A percentile compares a stretch with the other conserved stretches of the same genome.
Evolutionary conservation across 1,140 invertebrate species (phyloP).

Genomic region (Drosophila sturtevanti): DNA sequence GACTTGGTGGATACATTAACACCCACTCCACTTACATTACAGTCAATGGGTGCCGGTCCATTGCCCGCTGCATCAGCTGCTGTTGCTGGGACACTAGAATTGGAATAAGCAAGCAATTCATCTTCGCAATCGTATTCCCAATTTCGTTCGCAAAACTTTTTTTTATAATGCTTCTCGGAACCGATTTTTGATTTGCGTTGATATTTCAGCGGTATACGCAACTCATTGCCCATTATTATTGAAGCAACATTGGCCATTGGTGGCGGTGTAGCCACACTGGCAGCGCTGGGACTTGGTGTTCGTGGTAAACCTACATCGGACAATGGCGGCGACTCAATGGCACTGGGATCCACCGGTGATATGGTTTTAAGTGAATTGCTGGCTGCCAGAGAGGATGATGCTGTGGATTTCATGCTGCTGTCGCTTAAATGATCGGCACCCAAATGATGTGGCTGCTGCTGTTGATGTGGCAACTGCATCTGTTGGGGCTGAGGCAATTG

Average conservation of each 20-base stretch:
- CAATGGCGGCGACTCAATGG: slow-evolving; percentile 84
- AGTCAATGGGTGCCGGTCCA: slow-evolving; percentile 27
- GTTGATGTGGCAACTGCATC: slow-evolving; percentile 15
- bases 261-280: slow-evolving; percentile 83
- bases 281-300: slow-evolving; percentile 86
- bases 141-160: slow-evolving; percentile 89
- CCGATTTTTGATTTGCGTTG: slow-evolving; percentile 85
- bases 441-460: slow-evolving; percentile 30
- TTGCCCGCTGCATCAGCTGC: slow-evolving; percentile 73
- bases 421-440: slow-evolving; percentile 71
- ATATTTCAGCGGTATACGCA: slow-evolving; percentile 85
- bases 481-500: slow-evolving; percentile 19
- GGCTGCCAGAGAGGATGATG: slow-evolving; percentile 56
- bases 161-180: slow-evolving; percentile 88
- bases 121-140: slow-evolving; percentile 84
- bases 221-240: slow-evolving; percentile 25
- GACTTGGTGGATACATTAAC: slow-evolving; percentile 37
- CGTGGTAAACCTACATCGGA: slow-evolving; percentile 85
- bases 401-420: slow-evolving; percentile 73
- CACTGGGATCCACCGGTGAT: slow-evolving; percentile 66
- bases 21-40: background rate
- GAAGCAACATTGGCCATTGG: slow-evolving; percentile 53
- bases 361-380: slow-evolving; percentile 63
- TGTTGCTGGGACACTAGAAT: slow-evolving; percentile 61
- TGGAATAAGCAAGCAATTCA: slow-evolving; percentile 76